Evolutionary conservation across 2,888 invertebrate genomes (phyloP).

Genomic region (Cybosia mesomella): DNA sequence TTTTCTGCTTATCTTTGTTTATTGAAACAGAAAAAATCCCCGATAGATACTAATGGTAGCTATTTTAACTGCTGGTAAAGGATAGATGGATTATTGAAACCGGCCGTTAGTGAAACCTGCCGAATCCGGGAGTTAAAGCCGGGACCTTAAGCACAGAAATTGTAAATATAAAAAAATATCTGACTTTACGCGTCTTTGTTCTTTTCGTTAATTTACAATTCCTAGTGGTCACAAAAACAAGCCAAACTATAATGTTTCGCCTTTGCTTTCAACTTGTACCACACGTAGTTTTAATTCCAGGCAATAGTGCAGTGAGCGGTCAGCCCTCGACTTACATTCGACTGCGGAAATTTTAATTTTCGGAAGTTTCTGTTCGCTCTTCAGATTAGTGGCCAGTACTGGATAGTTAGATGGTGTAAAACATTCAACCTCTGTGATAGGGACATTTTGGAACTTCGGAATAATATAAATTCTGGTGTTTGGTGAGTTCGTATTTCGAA

Average conservation of each 20-base stretch:
- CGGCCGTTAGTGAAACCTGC: too few species aligned
- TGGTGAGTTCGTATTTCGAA: constrained; percentile 11
- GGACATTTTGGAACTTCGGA: constrained; percentile 18
- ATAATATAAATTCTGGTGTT: constrained; percentile 10
- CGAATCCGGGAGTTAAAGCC: too few species aligned
- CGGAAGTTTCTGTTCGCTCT: constrained; percentile 37
- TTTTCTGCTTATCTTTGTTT: too few species aligned
- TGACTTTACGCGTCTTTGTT: too few species aligned
- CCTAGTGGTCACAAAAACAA: background rate
- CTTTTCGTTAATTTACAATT: too few species aligned
- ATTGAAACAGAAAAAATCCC: too few species aligned
- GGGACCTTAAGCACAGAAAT: too few species aligned
- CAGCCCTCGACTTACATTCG: constrained; percentile 31
- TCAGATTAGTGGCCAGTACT: constrained; percentile 40
- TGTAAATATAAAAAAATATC: too few species aligned
- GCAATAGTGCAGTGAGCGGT: constrained; percentile 36
- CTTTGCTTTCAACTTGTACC: constrained; percentile 30
- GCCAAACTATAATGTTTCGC: background rate
- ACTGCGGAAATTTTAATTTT: constrained; percentile 51
- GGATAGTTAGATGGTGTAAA: constrained; percentile 23
- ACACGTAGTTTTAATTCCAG: constrained; percentile 41
- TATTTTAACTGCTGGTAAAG: too few species aligned
- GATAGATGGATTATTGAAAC: too few species aligned
- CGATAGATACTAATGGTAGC: too few species aligned
- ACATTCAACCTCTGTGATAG: constrained; percentile 23